Base-by-base conservation (phyloP, 2,113 vertebrate species). In the Dascyllus trimaculatus region DNA sequence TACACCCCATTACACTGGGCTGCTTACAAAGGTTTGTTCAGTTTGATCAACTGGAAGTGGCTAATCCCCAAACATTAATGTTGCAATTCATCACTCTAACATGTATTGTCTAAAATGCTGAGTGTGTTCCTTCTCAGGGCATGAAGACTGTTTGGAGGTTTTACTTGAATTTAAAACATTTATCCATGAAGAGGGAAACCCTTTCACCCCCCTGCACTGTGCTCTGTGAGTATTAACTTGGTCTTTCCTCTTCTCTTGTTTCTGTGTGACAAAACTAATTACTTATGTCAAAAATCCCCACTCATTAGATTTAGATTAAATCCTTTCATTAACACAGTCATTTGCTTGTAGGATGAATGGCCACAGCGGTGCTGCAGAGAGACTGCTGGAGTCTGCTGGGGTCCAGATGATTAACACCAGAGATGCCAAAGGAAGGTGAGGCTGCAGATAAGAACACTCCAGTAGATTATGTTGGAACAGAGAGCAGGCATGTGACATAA, bases 201-300 rank as follows among this genome's bases (percentile, higher is more conserved):
- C 96, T 92, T 99, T 99, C 93, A 98, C 96, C 91, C 97, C 98
- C 89, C 96, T 99, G 96, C 98, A 99, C 97, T 99, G 98, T 97
- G 98, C 98, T 96, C 96, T 99, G 98, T 99, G 92, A 98, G 98
- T 95, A 46, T 59, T 45, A 1, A 48, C 11, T 18, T 22, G 4
- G 45, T 7, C 6, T 18, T 11, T 21, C 1, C 24, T 54, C 22
- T 22, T 7, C n/a, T 32, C 24, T 19, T 45, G 10, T 29, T 18
- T 19, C 11, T 24, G 9, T 24, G 15, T 52, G 9, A 54, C 64
- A 49, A 74, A 78, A 69, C 21, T 0, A 25, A 25, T 45, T 32
- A 3, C 6, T 24, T 38, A 13, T 4, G 8, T 3, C 35, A 1
- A 11, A 24, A 6, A 19, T 38, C 1, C 8, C 24, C 1, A 11